Base-by-base conservation (phyloP, 2,797 vertebrate genomes). In the Arrhamphus sclerolepis region DNA sequence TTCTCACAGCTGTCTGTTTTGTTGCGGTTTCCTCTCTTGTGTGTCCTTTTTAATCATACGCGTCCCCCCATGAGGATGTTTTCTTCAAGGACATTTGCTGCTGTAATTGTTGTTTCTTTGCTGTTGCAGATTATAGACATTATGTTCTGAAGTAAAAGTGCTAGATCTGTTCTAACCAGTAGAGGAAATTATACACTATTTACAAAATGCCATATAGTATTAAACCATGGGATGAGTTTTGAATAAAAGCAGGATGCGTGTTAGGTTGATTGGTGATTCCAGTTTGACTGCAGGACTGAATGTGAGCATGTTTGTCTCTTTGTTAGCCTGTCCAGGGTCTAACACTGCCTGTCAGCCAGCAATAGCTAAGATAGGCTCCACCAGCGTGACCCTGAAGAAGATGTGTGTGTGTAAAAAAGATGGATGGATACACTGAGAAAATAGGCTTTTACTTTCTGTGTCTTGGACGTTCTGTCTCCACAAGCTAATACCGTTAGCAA, bases 31-130 rank as follows among this genome's bases (percentile, higher is more conserved):
- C 72, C 11, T 61, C 9, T 58, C 56, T 57, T 53, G 21, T 54
- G 52, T 51, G 65, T 80, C 58, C 52, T 79, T 81, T n/a, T 71
- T 75, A 72, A 80, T 81, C 67, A 71, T 24, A 20, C 43, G 14
- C 8, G 19, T 58, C 56, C 58, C 44, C 53, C 60, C 34, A 5
- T 78, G 69, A 77, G 59, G 70, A 43, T 46, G 11, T 77, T 71
- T 82, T 68, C 38, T 77, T 76, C 74, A 77, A 79, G 70, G 80
- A 49, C 48, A 5, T 72, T 62, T 52, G 53, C 61, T 44, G 44
- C 56, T 50, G 46, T 19, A 40, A 26, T 52, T 69, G 48, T 70
- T 73, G 60, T 62, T 60, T 69, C 19, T 43, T 62, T 56, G 38
- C 52, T 7, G n/a, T 26, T 16, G 56, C 53, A 68, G 26, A 72